Base-by-base conservation (phyloP, 2,113 vertebrate genomes). In the Pholis gunnellus region DNA sequence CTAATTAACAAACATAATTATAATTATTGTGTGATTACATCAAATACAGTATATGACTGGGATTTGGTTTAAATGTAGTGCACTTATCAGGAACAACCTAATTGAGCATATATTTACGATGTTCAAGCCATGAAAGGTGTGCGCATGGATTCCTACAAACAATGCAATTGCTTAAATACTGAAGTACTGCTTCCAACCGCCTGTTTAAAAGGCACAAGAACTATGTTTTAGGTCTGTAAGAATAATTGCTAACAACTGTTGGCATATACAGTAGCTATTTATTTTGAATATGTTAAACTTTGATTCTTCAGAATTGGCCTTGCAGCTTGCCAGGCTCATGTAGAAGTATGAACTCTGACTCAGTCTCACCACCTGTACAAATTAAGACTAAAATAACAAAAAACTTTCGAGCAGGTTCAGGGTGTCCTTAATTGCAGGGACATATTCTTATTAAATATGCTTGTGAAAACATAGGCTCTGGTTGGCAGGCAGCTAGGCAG, bases 381-480 rank as follows among this genome's bases (percentile, higher is more conserved):
- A 79, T 61, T 25, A 63, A 10, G 48, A 48, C 29, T 17, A 63
- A 25, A 73, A 74, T 29, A 79, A 66, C 29, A 66, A 74, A 79
- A 54, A 31, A 40, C 42, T 66, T 67, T 78, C 42, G 27, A 81
- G 70, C 44, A 78, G 17, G 20, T 71, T 77, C 18, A 56, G 31
- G 68, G 60, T 34, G 63, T 69, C 34, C 18, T 79, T 83, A 89
- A 93, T 87, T 89, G 61, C 74, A 72, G 81, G n/a, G 84, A 92
- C 73, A 67, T 89, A 72, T 91, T 79, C 78, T 52, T 68, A 64
- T 82, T 57, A 72, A 85, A 80, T 52, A 52, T 77, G 50, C 48
- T 61, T 82, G 66, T 74, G 71, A 87, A 93, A 84, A 76, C 77
- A 86, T 36, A 81, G 73, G 64, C 70, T 34, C 9, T n/a, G 44